Conservation (phyloP, 1,140 invertebrate species). For the Metaphire vulgaris region DNA sequence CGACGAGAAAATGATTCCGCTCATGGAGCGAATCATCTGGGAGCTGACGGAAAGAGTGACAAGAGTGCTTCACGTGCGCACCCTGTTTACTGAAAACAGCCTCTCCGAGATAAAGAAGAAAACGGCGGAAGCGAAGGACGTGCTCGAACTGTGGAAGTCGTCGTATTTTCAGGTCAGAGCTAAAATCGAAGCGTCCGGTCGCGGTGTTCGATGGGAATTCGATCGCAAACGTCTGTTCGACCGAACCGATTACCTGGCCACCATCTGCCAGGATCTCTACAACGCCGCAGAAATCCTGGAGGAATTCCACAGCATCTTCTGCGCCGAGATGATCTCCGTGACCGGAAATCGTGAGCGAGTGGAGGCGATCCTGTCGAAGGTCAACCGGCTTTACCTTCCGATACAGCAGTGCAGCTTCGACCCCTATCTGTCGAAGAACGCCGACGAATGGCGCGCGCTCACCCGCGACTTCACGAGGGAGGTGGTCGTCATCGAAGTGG, state of each 20-base stretch:
- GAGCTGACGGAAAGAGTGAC: slow-evolving; percentile 68
- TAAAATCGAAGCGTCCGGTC: slow-evolving; percentile 74
- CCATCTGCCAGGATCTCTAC: slow-evolving; percentile 67
- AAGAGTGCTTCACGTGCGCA: slow-evolving; percentile 62
- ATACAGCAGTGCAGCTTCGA: slow-evolving; percentile 58
- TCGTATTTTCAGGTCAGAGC: slow-evolving; percentile 61
- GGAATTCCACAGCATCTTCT: slow-evolving; percentile 62
- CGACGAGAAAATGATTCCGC: slow-evolving; percentile 43
- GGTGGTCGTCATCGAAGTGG: slow-evolving; percentile 65
- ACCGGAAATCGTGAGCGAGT: slow-evolving; percentile 70
- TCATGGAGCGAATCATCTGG: slow-evolving; percentile 73
- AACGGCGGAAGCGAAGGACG: slow-evolving; percentile 51
- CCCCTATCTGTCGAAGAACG: slow-evolving; percentile 66
- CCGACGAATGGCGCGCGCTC: slow-evolving; percentile 73
- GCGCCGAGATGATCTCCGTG: slow-evolving; percentile 67
- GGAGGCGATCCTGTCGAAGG: slow-evolving; percentile 65
- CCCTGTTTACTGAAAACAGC: slow-evolving; percentile 59
- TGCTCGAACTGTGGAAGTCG: slow-evolving; percentile 69
- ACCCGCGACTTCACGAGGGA: slow-evolving; percentile 68
- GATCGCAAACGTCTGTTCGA: slow-evolving; percentile 71
- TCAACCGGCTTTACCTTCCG: slow-evolving; percentile 61
- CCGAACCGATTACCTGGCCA: slow-evolving; percentile 71
- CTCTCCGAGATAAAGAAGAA: slow-evolving; percentile 53
- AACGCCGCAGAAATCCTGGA: slow-evolving; percentile 62
- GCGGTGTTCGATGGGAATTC: slow-evolving; percentile 81